Conservation (phyloP, 2,888 invertebrate genomes). For the Clepsis dumicolana region DNA sequence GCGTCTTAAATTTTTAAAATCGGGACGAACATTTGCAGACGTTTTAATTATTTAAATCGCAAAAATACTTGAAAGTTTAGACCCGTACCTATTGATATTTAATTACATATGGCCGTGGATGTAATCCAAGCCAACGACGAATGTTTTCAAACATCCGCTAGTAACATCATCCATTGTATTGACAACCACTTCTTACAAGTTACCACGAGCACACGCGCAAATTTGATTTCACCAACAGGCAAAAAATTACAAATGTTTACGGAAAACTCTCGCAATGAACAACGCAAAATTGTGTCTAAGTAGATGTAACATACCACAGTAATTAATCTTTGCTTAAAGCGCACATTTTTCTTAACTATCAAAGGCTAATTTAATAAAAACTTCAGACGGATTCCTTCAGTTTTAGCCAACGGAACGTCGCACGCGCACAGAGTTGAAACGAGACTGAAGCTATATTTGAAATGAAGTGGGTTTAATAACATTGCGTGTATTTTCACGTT, state of each 20-base stretch:
- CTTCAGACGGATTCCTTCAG: conserved; percentile 23
- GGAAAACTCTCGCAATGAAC: neutral
- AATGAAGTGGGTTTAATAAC: conserved; percentile 82
- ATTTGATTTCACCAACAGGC: neutral
- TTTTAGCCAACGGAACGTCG: conserved; percentile 56
- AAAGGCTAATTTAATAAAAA: conserved; percentile 20
- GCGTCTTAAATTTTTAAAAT: neutral
- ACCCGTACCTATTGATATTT: neutral
- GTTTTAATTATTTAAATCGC: neutral
- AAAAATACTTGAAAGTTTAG: neutral
- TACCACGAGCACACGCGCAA: neutral
- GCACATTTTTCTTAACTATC: conserved; percentile 27
- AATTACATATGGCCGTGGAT: neutral
- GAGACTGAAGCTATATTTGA: conserved; percentile 82
- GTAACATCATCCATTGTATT: neutral
- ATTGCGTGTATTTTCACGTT: conserved; percentile 80
- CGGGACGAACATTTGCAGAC: neutral
- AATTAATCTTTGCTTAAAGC: conserved; percentile 3
- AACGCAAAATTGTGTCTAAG: neutral
- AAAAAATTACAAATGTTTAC: neutral
- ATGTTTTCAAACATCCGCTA: neutral
- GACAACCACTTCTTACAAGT: conserved; percentile 1
- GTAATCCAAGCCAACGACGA: neutral
- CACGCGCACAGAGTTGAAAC: conserved; percentile 68
- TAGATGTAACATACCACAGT: neutral